phyloP scores from a whole-genome alignment of 1,140 invertebrate genomes.

The Gerris buenoi region DNA sequence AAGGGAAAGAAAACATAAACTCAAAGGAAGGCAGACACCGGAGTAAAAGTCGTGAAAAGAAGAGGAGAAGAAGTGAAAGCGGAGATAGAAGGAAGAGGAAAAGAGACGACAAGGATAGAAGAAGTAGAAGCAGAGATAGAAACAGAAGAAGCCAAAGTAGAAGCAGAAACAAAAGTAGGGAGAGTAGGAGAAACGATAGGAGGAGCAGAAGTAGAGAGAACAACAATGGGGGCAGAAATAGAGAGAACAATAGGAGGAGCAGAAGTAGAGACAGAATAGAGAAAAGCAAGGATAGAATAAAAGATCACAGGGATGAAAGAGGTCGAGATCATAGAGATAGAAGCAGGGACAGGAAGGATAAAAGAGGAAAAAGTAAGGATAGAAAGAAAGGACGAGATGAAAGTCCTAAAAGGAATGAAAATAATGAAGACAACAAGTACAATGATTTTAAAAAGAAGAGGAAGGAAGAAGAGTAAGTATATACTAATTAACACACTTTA shows the following conservation, averaged over 20 bases:
- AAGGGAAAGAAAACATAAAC: slow-evolving; percentile 22
- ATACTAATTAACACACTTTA: no score
- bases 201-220: slow-evolving; percentile 19
- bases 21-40: slow-evolving; percentile 22
- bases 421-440: slow-evolving; percentile 26
- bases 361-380: slow-evolving; percentile 24
- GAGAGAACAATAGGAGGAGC: slow-evolving; percentile 23
- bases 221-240: slow-evolving; percentile 15
- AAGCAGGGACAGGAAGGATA: slow-evolving; percentile 27
- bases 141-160: slow-evolving; percentile 24
- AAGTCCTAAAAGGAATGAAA: slow-evolving; percentile 24
- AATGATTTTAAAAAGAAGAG: slow-evolving; percentile 27
- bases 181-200: slow-evolving; percentile 21
- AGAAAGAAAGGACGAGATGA: slow-evolving; percentile 23
- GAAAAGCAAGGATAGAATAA: slow-evolving; percentile 19
- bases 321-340: slow-evolving; percentile 22
- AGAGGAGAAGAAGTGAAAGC: slow-evolving; percentile 24
- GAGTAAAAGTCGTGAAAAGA: slow-evolving; percentile 28
- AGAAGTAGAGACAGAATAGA: slow-evolving; percentile 23
- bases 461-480: slow-evolving; percentile 22
- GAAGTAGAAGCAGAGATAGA: slow-evolving; percentile 27
- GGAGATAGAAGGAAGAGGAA: slow-evolving; percentile 27
- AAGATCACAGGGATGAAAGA: no score
- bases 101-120: slow-evolving; percentile 21
- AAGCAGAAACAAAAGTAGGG: slow-evolving; percentile 14